Evolutionary conservation across 2,888 invertebrate species (phyloP), one percentile per base, ranked within the genome.

Genomic region (Bunonema sp.): DNA sequence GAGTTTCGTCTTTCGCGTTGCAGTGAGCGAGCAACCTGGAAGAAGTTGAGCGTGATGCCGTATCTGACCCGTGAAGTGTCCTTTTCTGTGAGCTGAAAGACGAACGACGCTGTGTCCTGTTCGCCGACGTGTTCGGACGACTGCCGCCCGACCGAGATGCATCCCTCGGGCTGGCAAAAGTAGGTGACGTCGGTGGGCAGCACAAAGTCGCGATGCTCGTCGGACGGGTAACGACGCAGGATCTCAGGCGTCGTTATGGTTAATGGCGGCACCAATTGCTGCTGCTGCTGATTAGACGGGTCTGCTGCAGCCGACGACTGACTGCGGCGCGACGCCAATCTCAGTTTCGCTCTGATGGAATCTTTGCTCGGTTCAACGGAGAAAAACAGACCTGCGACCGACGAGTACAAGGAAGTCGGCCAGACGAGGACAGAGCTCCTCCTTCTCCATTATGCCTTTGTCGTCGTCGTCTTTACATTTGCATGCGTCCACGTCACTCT

Each of bases 81-180:
- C 72, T 99, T 97, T 70, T 97, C 39, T 12, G 39, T 39, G 2
- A 34, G 34, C 32, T 44, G 59, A 39, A 93, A 97, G 15, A 93
- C 89, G 72, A 97, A 97, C 15, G 91, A 89, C 22, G 84, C 83
- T 38, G 87, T 83, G 71, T 97, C 91, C 45, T 34, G 19, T 22
- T 34, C 34, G 20, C 21, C 33, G 23, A 8, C 24, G 19, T 23
- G 16, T 18, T 20, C 22, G 16, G 24, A 23, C 4, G 5, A 8
- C 19, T 3, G 8, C 48, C 47, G 28, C 53, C 87, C 86, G 47
- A 86, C 82, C 47, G 74, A 75, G 39, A 75, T 82, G 71, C 93
- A 97, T 41, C 97, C 97, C 73, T 99, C 97, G 1, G 97, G 97
- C 72, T 99, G 97, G 69, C 97, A 97, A 75, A 97, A 97, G 73